These are phyloP conservation scores for Ophioninae sp. DNA, from an alignment of 2,888 invertebrate species.

Conservation along the genomic window DNA sequence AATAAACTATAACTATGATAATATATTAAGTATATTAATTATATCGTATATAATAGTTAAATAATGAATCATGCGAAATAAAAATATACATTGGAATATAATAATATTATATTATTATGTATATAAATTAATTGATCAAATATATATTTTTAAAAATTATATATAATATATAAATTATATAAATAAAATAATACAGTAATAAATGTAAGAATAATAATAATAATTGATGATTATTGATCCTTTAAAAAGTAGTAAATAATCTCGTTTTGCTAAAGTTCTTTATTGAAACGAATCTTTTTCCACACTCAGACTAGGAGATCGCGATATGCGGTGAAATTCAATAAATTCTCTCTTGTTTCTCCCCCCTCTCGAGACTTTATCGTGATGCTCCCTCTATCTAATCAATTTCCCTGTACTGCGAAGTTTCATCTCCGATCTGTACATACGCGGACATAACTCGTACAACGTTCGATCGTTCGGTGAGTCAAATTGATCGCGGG, in stretches of 20 bases:
- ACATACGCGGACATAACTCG: neutral
- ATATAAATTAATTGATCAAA: no score
- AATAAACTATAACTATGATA: no score
- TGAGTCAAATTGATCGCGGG: conserved; percentile 4
- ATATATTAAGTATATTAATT: no score
- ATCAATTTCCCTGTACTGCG: conserved; percentile 36
- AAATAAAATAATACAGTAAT: no score
- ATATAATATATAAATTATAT: no score
- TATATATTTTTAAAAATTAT: no score
- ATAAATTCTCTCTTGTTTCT: conserved; percentile 28
- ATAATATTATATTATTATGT: no score
- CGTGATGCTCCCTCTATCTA: conserved; percentile 20
- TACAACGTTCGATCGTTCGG: conserved; percentile 25
- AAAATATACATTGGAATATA: no score
- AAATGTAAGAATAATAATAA: no score
- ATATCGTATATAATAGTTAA: no score
- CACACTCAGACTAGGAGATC: neutral
- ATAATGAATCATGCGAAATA: no score
- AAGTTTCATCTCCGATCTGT: neutral
- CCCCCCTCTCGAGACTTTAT: conserved; percentile 27
- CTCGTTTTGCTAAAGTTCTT: neutral
- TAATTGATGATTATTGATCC: no score
- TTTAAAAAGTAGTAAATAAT: neutral
- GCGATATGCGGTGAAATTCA: neutral
- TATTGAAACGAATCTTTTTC: neutral